Base-by-base conservation (phyloP, 2,888 invertebrate species). In the Willowsia nigromaculata region DNA sequence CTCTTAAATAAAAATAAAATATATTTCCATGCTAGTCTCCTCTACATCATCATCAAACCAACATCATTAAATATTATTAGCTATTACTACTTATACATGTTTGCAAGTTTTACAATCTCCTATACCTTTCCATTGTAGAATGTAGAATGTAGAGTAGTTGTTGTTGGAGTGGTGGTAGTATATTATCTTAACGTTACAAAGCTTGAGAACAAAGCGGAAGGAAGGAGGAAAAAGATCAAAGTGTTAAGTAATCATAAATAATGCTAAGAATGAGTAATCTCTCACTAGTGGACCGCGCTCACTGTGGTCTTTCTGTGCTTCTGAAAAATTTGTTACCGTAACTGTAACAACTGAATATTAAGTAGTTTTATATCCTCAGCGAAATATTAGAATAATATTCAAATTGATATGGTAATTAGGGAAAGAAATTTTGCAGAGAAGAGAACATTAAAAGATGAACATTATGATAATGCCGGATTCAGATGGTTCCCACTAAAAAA, bases 11-110 rank as follows among this genome's bases (percentile, higher is more conserved):
- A n/a, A n/a, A n/a, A n/a, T n/a, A n/a, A n/a, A n/a, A n/a, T n/a
- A n/a, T n/a, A n/a, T 78, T 78, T 56, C 47, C 53, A 78, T 78
- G 78, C 78, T 78, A 78, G 53, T 78, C 78, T 56, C 9, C 18
- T 74, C n/a, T 9, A 47, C 43, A 74, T 43, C 11, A 59, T 27
- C 59, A 25, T 15, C 1, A 3, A 5, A 56, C 3, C 50, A 50
- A 15, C 50, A 13, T 50, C 50, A 50, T 50, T n/a, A 50, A 50
- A 13, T 50, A 50, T 13, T 50, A 50, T 18, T 62, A 62, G 30
- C 3, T 62, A 62, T 18, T 68, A 18, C 59, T 59, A 25, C 59
- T 25, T 62, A 18, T 56, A 62, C 30, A 25, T 62, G 9, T 13
- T n/a, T 33, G 33, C 65, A 18, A 18, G 13, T 18, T 0, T 37